Percentiles rank a stretch among this genome's conserved stretches.
Evolutionary conservation across 2,888 invertebrate genomes (phyloP).

Genomic region (Nomada goodeniana): DNA sequence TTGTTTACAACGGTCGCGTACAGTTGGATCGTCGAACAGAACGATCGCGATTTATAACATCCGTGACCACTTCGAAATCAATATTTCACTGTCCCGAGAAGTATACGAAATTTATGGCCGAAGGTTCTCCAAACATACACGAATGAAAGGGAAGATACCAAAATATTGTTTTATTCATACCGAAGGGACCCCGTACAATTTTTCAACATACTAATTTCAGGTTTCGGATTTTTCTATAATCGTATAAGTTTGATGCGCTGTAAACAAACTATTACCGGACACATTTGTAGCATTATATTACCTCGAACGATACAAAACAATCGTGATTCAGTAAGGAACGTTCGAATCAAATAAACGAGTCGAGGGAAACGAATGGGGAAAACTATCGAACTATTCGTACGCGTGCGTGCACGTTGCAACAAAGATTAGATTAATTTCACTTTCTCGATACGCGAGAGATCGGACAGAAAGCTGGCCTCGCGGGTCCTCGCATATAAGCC

Average conservation of each 20-base stretch:
- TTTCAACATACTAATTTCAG: not conserved
- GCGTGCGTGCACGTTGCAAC: too few relatives aligned
- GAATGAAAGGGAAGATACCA: slow-evolving; percentile 6
- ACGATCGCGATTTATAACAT: slow-evolving; percentile 26
- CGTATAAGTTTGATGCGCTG: too few relatives aligned
- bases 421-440: slow-evolving; percentile 35
- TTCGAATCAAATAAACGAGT: too few relatives aligned
- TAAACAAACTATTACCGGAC: not conserved
- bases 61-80: not conserved
- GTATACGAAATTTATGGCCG: slow-evolving; percentile 6
- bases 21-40: slow-evolving; percentile 57
- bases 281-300: not conserved
- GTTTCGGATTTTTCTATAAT: not conserved
- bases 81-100: not conserved
- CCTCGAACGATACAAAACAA: too few relatives aligned
- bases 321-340: too few relatives aligned
- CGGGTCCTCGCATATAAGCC: slow-evolving; percentile 74
- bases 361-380: too few relatives aligned
- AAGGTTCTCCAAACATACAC: slow-evolving; percentile 28
- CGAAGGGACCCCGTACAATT: not conserved
- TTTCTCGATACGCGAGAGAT: slow-evolving; percentile 52
- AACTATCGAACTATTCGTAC: too few relatives aligned
- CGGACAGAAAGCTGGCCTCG: slow-evolving; percentile 45
- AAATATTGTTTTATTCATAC: slow-evolving; percentile 33
- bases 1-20: slow-evolving; percentile 49